These are phyloP conservation scores for Apodemus agrarius DNA, from an alignment of 2,797 vertebrate genomes.

Conservation along the genomic window DNA sequence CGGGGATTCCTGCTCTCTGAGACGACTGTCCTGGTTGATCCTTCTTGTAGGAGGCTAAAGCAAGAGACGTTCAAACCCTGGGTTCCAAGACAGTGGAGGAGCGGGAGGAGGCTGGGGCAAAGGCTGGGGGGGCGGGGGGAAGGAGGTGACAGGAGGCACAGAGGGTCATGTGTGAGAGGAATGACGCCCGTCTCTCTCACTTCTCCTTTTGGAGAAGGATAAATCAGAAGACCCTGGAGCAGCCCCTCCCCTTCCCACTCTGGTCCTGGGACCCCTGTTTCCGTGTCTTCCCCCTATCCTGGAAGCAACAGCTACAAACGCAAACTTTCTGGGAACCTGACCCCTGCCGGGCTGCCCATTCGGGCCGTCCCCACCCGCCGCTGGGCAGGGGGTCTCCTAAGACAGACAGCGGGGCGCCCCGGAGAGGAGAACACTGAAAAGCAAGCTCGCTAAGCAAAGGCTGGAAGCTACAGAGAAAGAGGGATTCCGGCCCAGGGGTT, in stretches of 20 bases:
- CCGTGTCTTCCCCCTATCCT: background rate
- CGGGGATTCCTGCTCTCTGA: background rate
- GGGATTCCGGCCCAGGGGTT: background rate
- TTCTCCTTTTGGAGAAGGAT: background rate
- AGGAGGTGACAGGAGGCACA: background rate
- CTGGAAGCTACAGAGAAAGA: background rate
- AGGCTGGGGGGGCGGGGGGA: background rate
- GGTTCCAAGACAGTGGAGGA: constrained; percentile 8
- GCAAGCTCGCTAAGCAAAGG: background rate
- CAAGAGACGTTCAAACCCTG: background rate
- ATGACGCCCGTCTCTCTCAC: background rate
- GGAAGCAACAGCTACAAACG: constrained; percentile 1
- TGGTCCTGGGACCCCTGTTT: background rate
- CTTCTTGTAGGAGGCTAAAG: background rate
- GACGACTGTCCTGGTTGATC: background rate
- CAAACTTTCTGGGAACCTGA: constrained; percentile 72
- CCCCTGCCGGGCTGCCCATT: constrained; percentile 45
- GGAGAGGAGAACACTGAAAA: background rate
- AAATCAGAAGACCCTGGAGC: background rate
- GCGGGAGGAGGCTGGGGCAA: background rate
- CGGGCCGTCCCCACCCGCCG: background rate
- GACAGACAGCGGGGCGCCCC: background rate
- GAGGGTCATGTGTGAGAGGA: background rate
- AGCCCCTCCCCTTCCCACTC: background rate
- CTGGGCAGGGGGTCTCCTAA: background rate